A percentile compares a stretch with the other conserved stretches of the same genome.
Conservation (phyloP, 1,140 invertebrate species). For the Parasteatoda tepidariorum region DNA sequence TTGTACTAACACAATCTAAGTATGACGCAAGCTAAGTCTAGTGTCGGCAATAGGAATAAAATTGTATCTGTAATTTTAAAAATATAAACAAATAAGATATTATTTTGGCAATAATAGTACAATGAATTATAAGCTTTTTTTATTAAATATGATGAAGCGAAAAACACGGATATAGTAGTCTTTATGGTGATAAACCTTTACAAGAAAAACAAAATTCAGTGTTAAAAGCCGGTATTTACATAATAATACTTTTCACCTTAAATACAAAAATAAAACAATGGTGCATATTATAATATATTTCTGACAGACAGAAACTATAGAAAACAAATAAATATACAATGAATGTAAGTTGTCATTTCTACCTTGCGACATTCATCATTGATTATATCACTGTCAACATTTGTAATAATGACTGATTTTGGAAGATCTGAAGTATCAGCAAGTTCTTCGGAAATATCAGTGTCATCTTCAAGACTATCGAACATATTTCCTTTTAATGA, state of each 20-base stretch:
- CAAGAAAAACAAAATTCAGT: too few relatives aligned
- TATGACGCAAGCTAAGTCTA: too few relatives aligned
- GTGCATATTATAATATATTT: not conserved
- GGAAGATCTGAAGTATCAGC: conserved; percentile 75
- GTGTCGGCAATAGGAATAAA: too few relatives aligned
- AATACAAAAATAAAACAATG: not conserved
- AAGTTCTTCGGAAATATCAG: conserved; percentile 54
- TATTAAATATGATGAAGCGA: too few relatives aligned
- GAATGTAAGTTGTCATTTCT: conserved; percentile 41
- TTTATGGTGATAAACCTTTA: too few relatives aligned
- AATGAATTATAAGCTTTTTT: too few relatives aligned
- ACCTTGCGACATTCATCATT: conserved; percentile 76
- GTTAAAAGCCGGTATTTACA: too few relatives aligned
- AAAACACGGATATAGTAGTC: too few relatives aligned
- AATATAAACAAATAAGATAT: too few relatives aligned
- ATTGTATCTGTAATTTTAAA: too few relatives aligned
- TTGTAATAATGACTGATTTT: conserved; percentile 89
- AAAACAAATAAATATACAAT: conserved; percentile 22
- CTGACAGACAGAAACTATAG: conserved; percentile 41
- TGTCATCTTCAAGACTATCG: conserved; percentile 54
- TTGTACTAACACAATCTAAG: too few relatives aligned
- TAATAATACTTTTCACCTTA: not conserved
- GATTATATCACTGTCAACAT: conserved; percentile 84
- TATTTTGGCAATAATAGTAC: too few relatives aligned
- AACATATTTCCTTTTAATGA: conserved; percentile 30